Evolutionary conservation across 2,797 vertebrate species (phyloP), one percentile per base, ranked within the genome.

Genomic region (Myotis planiceps): DNA sequence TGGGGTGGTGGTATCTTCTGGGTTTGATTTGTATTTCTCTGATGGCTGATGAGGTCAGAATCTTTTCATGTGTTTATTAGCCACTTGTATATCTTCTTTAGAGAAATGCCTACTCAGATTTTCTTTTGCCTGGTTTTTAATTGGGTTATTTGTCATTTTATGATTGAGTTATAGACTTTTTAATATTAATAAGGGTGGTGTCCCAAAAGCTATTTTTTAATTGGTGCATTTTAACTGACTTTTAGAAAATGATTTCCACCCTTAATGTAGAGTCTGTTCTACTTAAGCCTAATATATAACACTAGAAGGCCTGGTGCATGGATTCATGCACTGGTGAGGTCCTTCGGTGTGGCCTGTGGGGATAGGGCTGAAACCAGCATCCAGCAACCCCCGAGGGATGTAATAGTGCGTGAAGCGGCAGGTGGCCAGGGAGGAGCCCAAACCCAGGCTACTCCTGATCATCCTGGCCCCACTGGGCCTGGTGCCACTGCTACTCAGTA

Each of bases 61-160:
- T 7, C 1, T 42, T 87, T 76, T 53, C 14, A 27, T 21, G 18
- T 81, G 49, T 58, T 92, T 58, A 51, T 55, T 79, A 23, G 18
- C 10, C 75, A 51, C 49, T 49, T 68, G 19, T 60, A 2, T 75
- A 58, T 65, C 27, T 49, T 53, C n/a, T 74, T 91, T 51, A 23
- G 66, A 84, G 47, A 75, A 88, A 63, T 55, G n/a, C 39, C 78
- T 75, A 16, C 49, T 95, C 39, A 58, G 37, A 71, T 37, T 87
- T 60, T 60, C 25, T 65, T 83, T 83, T 80, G 75, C 25, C 71
- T 63, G 23, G 7, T 66, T 92, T 94, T 88, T 55, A 85, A 76
- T 65, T 88, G 55, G 23, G 16, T 18, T 42, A 32, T 74, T 63
- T 83, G 42, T 53, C 53, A 90, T 93, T 93, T 79, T 81, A 69